phyloP scores from a whole-genome alignment of 2,113 vertebrate genomes.

The Salminus brasiliensis region DNA sequence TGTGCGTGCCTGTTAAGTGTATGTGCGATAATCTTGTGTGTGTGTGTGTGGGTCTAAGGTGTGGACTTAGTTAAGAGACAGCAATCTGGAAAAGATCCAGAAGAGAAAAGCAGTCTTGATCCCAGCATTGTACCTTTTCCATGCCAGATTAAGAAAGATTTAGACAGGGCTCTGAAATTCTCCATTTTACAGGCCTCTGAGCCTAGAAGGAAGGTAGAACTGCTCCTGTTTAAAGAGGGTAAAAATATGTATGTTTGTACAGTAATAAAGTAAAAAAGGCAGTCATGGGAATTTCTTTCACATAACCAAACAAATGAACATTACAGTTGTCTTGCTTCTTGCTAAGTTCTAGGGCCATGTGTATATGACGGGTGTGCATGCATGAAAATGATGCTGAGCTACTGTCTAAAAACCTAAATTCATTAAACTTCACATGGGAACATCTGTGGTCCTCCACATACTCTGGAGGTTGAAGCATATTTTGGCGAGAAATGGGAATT shows the following conservation, averaged over 20 bases:
- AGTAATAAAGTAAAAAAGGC: not conserved
- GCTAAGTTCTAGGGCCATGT: no score
- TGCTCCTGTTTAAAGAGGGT: not conserved
- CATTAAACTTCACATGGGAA: no score
- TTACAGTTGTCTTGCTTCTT: not conserved
- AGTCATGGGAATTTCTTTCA: not conserved
- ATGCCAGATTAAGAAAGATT: conserved; percentile 23
- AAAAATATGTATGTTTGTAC: not conserved
- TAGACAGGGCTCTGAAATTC: not conserved
- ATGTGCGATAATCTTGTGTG: not conserved
- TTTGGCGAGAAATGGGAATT: no score
- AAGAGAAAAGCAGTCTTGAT: conserved; percentile 1
- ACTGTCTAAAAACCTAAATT: no score
- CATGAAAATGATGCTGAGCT: no score
- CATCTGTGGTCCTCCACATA: no score
- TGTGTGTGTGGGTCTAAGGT: conserved; percentile 24
- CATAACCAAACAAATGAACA: not conserved
- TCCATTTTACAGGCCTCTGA: conserved; percentile 9
- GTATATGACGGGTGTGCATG: no score
- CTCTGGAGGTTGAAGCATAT: no score
- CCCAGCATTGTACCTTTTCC: conserved; percentile 26
- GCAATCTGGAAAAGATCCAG: conserved; percentile 28
- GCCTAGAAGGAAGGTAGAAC: not conserved
- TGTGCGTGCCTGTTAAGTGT: not conserved
- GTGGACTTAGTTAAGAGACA: conserved; percentile 13